Evolutionary conservation across 2,888 invertebrate species (phyloP).

Genomic region (Erynnis tages): DNA sequence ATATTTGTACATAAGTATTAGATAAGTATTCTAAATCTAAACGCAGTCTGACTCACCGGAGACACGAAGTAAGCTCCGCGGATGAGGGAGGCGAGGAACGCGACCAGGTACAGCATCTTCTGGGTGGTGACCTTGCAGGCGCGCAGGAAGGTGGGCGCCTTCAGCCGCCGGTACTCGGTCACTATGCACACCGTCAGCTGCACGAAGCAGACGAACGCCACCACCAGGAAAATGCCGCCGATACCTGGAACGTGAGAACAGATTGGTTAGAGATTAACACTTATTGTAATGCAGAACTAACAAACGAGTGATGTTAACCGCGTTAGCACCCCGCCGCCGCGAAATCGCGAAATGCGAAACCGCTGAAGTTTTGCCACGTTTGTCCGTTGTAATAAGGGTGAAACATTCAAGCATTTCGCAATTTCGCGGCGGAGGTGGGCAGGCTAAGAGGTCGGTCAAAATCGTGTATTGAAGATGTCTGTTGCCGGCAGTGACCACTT

Average conservation of each 20-base stretch:
- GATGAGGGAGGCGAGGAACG: constrained; percentile 91
- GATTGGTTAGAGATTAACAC: neutral
- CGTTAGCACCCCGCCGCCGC: too few relatives aligned
- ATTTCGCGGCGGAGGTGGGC: too few relatives aligned
- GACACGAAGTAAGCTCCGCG: constrained; percentile 95
- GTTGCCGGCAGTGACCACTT: too few relatives aligned
- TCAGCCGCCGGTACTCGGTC: constrained; percentile 90
- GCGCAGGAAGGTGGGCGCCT: constrained; percentile 89
- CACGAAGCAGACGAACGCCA: constrained; percentile 91
- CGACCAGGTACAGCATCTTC: constrained; percentile 93
- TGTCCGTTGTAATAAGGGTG: too few relatives aligned
- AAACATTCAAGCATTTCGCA: too few relatives aligned
- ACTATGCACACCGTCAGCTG: constrained; percentile 92
- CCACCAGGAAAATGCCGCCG: constrained; percentile 89
- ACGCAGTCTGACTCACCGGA: constrained; percentile 85
- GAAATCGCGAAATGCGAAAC: too few relatives aligned
- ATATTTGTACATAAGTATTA: neutral
- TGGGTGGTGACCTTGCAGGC: constrained; percentile 95
- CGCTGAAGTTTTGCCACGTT: too few relatives aligned
- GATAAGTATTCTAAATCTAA: neutral
- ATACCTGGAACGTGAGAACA: constrained; percentile 66
- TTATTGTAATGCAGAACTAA: too few relatives aligned
- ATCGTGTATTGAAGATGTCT: too few relatives aligned
- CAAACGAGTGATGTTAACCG: too few relatives aligned
- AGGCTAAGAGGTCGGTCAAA: too few relatives aligned